A percentile compares a stretch with the other conserved stretches of the same genome.
Conservation (phyloP, 2,888 invertebrate genomes). For the Tachystola acroxantha region DNA sequence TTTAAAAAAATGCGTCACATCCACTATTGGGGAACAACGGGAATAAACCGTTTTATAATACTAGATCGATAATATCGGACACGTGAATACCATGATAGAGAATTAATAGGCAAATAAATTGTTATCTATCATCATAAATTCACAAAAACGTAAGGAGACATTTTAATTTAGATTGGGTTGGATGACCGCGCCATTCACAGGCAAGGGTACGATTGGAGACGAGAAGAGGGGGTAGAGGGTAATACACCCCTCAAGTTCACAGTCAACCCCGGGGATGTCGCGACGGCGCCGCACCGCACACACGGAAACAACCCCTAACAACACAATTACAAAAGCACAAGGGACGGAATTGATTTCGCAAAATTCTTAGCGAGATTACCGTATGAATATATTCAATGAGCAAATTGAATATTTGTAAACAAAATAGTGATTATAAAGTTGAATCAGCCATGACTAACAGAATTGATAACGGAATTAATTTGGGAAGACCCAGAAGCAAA, state of each 20-base stretch:
- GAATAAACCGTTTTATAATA: too few species aligned
- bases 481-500: background rate
- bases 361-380: slow-evolving; percentile 5
- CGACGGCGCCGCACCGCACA: slow-evolving; percentile 34
- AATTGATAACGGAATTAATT: background rate
- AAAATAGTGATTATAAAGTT: background rate
- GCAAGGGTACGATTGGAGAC: slow-evolving; percentile 5
- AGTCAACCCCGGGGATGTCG: slow-evolving; percentile 54
- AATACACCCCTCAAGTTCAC: slow-evolving; percentile 73
- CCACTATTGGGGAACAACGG: too few species aligned
- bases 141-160: background rate
- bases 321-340: slow-evolving; percentile 29
- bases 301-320: slow-evolving; percentile 34
- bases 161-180: slow-evolving; percentile 33
- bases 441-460: too few species aligned
- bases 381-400: background rate
- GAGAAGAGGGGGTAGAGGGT: slow-evolving; percentile 36
- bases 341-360: slow-evolving; percentile 23
- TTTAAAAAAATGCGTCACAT: too few species aligned
- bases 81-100: background rate
- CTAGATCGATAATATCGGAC: too few species aligned
- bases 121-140: too few species aligned
- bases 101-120: background rate
- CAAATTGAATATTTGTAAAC: background rate
- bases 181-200: slow-evolving; percentile 37